Conservation (phyloP, 1,140 invertebrate genomes). For the Colletes gigas region DNA sequence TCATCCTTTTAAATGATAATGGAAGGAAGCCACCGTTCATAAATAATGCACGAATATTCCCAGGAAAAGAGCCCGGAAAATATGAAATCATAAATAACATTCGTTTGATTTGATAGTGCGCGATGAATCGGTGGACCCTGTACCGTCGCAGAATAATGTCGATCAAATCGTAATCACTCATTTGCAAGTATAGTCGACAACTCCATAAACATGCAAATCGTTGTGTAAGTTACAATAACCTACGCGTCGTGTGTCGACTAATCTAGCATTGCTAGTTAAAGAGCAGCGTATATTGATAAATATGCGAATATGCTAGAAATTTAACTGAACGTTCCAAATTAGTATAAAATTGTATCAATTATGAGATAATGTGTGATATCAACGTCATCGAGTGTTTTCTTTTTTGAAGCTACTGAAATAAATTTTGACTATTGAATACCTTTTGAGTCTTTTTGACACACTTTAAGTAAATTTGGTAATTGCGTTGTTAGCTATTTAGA, state of each 20-base stretch:
- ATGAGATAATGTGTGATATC: too few species aligned
- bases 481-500: too few species aligned
- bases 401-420: too few species aligned
- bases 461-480: too few species aligned
- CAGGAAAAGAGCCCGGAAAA: not conserved
- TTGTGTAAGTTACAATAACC: too few species aligned
- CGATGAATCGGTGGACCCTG: slow-evolving; percentile 2
- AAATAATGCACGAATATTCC: slow-evolving; percentile 4
- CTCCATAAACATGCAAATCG: not conserved
- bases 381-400: too few species aligned
- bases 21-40: not conserved
- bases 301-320: too few species aligned
- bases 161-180: slow-evolving; percentile 5
- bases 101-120: slow-evolving; percentile 13
- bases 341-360: too few species aligned
- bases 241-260: not conserved
- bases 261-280: not conserved
- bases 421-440: too few species aligned
- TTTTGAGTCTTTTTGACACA: too few species aligned
- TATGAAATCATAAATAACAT: slow-evolving; percentile 1
- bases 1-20: not conserved
- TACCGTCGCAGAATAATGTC: not conserved
- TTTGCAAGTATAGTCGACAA: not conserved
- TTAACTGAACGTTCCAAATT: too few species aligned
- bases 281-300: too few species aligned